These are phyloP conservation scores for Melanotaenia boesemani DNA, from an alignment of 2,797 vertebrate genomes.

Conservation along the genomic window DNA sequence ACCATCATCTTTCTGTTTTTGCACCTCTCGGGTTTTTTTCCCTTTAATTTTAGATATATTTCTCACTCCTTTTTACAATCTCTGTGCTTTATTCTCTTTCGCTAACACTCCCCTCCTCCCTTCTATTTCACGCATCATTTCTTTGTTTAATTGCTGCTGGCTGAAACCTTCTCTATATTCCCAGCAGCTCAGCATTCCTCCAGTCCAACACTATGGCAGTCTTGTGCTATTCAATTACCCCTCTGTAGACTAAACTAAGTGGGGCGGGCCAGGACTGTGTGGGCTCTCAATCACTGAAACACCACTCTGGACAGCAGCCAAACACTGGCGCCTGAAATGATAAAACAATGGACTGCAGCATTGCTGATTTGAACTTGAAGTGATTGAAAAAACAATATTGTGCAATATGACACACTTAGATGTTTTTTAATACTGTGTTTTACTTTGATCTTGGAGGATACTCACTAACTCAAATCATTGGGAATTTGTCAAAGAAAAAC, in stretches of 20 bases:
- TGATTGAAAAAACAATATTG: slow-evolving; percentile 14
- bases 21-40: slow-evolving; percentile 20
- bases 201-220: slow-evolving; percentile 69
- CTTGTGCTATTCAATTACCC: slow-evolving; percentile 79
- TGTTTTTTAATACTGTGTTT: slow-evolving; percentile 9
- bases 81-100: slow-evolving; percentile 47
- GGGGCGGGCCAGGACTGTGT: slow-evolving; percentile 59
- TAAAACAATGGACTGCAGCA: slow-evolving; percentile 48
- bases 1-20: slow-evolving; percentile 21
- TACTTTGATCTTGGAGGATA: slow-evolving; percentile 6
- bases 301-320: slow-evolving; percentile 62
- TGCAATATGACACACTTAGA: slow-evolving; percentile 12
- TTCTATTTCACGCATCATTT: slow-evolving; percentile 85
- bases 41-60: slow-evolving; percentile 28
- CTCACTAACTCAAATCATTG: slow-evolving; percentile 2
- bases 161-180: slow-evolving; percentile 75
- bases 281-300: slow-evolving; percentile 71
- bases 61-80: slow-evolving; percentile 53
- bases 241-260: slow-evolving; percentile 66
- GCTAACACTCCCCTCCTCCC: slow-evolving; percentile 43
- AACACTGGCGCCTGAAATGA: slow-evolving; percentile 44
- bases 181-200: slow-evolving; percentile 74
- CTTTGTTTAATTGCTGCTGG: slow-evolving; percentile 86
- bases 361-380: slow-evolving; percentile 46
- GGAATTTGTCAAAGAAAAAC: neutral